These are phyloP conservation scores for Crambe crambe DNA, from an alignment of 37 sponge, comb jelly and placozoan species.

Conservation along the genomic window DNA sequence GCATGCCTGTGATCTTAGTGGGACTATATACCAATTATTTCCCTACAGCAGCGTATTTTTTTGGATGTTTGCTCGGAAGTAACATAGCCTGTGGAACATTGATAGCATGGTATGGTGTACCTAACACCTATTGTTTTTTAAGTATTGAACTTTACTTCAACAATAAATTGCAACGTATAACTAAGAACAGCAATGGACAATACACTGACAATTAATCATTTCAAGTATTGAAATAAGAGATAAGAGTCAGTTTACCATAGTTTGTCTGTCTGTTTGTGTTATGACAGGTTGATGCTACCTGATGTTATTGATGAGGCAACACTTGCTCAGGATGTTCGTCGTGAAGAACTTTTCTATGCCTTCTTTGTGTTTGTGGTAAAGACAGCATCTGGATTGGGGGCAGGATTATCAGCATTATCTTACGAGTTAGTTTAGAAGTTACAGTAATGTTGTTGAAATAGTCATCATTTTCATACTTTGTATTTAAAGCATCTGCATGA, in stretches of 20 bases:
- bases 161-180: too few relatives aligned
- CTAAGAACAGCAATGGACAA: too few relatives aligned
- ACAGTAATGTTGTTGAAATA: too few relatives aligned
- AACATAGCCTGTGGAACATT: constrained; percentile 67
- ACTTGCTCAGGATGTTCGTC: constrained; percentile 47
- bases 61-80: constrained; percentile 52
- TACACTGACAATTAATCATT: too few relatives aligned
- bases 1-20: constrained; percentile 20
- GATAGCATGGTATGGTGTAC: constrained; percentile 73
- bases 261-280: too few relatives aligned
- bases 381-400: constrained; percentile 77
- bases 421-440: constrained; percentile 71
- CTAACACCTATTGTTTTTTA: too few relatives aligned
- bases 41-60: constrained; percentile 18
- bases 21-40: constrained; percentile 44
- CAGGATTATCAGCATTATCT: constrained; percentile 78
- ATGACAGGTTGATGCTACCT: constrained; percentile 89
- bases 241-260: too few relatives aligned
- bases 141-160: too few relatives aligned
- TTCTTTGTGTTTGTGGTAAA: constrained; percentile 91
- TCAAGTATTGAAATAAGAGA: too few relatives aligned
- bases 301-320: constrained; percentile 86
- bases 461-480: neutral
- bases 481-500: neutral
- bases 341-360: constrained; percentile 89